Conservation (phyloP, 2,888 invertebrate species). For the Fragum whitleyi region DNA sequence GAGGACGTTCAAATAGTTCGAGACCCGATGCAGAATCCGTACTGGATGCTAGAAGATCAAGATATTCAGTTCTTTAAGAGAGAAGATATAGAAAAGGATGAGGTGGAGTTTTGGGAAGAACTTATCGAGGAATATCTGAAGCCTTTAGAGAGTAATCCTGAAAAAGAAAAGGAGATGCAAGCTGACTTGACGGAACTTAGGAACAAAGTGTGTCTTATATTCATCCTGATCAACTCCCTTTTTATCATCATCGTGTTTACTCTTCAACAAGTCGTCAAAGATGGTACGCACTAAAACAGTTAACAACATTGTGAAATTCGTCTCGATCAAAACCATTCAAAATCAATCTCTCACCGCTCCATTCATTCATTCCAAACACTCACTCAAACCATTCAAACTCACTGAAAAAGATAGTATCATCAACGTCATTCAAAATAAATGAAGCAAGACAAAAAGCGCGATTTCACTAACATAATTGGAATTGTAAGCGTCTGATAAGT, state of each 20-base stretch:
- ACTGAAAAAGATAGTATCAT: no score
- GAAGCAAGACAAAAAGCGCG: no score
- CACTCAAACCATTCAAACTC: no score
- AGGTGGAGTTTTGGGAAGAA: slow-evolving; percentile 95
- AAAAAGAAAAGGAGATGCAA: slow-evolving; percentile 86
- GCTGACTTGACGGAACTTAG: slow-evolving; percentile 93
- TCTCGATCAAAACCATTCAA: no score
- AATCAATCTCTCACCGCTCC: no score
- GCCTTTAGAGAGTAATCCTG: slow-evolving; percentile 96
- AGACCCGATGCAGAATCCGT: slow-evolving; percentile 65
- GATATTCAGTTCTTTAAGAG: slow-evolving; percentile 87
- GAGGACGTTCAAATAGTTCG: slow-evolving; percentile 50
- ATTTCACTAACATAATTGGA: no score
- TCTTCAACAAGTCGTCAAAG: slow-evolving; percentile 92
- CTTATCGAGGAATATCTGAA: slow-evolving; percentile 95
- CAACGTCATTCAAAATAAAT: no score
- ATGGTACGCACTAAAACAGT: slow-evolving; percentile 35
- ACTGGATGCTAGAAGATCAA: slow-evolving; percentile 70
- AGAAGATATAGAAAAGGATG: slow-evolving; percentile 36
- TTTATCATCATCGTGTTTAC: slow-evolving; percentile 99
- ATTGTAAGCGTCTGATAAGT: no score
- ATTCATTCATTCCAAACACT: no score
- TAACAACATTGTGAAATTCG: not conserved
- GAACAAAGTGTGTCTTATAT: slow-evolving; percentile 89
- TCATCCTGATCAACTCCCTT: slow-evolving; percentile 99